Base-by-base conservation (phyloP, 92 coral and sea anemone genomes). In the Metridium senile region DNA sequence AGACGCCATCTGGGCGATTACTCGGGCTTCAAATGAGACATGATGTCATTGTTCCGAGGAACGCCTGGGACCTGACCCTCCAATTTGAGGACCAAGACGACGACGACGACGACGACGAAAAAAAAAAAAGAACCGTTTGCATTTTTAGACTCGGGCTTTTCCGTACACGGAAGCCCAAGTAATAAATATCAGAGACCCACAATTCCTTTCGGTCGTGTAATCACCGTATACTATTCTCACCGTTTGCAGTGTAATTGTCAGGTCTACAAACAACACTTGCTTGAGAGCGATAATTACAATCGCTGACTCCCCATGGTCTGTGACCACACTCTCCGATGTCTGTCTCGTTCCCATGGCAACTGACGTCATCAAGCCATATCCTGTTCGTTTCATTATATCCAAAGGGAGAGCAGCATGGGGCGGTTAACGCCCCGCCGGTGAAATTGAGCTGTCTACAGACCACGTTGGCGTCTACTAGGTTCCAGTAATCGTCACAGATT, bases 391-490 rank as follows among this genome's bases (percentile, higher is more conserved):
- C 22, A 7, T 35, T 69, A 0, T 17, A 0, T 22, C 88, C 85
- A 32, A 83, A 87, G 16, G 76, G 59, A 13, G 49, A 28, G 31
- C 88, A 79, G 69, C 92, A 87, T 16, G 92, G 92, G 31, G 71
- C 84, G 35, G 88, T 75, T 22, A 83, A n/a, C 46, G 83, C 92
- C 16, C n/a, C 74, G 25, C n/a, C 69, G 25, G 74, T 56, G 82
- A 77, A 87, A 20, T 81, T 81, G 11, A 87, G 76, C 82, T 87
- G 83, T 23, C 83, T 65, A 30, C 92, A 87, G 58, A 83, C 76
- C 75, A 87, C 92, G 63, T 70, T 85, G 34, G 85, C 92, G 7
- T 73, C 68, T 45, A n/a, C 62, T 68, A 83, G 58, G 10, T 74
- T 33, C 59, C 86, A 62, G 79, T 73, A 58, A 31, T 75, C 62